These are phyloP conservation scores for Uropetala carovei DNA, from an alignment of 2,888 invertebrate genomes.

Conservation along the genomic window DNA sequence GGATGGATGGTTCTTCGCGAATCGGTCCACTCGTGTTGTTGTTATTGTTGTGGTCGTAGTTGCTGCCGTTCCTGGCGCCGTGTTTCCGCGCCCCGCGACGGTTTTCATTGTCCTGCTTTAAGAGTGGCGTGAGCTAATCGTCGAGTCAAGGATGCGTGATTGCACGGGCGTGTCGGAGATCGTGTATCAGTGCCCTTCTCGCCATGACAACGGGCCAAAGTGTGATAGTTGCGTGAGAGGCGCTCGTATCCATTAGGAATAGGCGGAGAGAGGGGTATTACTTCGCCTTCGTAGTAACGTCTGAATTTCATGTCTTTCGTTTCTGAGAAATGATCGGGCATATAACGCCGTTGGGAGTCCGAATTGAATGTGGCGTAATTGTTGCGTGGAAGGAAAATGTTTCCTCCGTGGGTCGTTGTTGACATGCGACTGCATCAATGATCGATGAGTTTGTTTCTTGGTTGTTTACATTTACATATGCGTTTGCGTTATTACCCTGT, in stretches of 20 bases:
- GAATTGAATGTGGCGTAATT: background rate
- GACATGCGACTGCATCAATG: too few species aligned
- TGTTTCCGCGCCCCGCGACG: background rate
- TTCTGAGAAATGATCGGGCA: background rate
- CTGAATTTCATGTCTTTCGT: background rate
- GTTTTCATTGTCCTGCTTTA: background rate
- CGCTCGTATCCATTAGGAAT: background rate
- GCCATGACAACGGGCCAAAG: background rate
- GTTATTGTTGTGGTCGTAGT: background rate
- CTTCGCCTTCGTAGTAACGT: background rate
- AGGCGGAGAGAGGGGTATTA: background rate
- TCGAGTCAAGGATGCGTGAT: slow-evolving; percentile 5
- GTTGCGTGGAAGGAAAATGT: background rate
- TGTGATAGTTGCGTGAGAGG: background rate
- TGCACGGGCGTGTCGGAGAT: background rate
- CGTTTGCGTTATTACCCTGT: too few species aligned
- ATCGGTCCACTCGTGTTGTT: background rate
- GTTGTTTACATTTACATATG: too few species aligned
- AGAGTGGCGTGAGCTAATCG: background rate
- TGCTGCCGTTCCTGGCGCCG: background rate
- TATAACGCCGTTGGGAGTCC: background rate
- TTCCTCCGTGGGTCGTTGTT: background rate
- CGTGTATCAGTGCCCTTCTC: background rate
- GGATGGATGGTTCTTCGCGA: background rate
- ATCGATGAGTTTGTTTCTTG: too few species aligned